Base-by-base conservation (phyloP, 2,113 vertebrate genomes). In the Sinosuthora webbiana region DNA sequence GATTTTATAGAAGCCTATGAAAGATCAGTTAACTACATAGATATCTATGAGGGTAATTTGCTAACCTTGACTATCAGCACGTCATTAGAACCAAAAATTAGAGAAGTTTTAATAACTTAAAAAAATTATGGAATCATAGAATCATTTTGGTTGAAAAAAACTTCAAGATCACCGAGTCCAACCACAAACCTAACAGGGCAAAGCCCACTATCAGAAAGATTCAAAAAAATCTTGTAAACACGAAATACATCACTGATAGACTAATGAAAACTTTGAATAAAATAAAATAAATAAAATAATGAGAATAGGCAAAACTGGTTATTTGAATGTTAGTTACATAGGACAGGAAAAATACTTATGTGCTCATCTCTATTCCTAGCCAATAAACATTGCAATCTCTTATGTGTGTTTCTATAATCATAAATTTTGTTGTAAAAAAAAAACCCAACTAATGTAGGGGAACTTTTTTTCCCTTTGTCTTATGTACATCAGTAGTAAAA, bases 161-260 rank as follows among this genome's bases (percentile, higher is more conserved):
- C 1, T 49, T 81, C 39, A 44, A 44, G 13, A 56, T 31, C 21
- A 31, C 23, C 0, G 0, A 50, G 20, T 65, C 35, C 7, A 65
- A 27, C 9, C 1, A 3, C 7, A 60, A 42, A 44, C 12, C 2
- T 49, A 27, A 60, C 4, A 31, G 27, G 39, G 9, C 1, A 28
- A 24, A 56, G 28, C 73, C 8, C 13, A 35, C 11, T 20, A 1
- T 33, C 80, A 68, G 33, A 60, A 71, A 6, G 13, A 27, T 44
- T 39, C 4, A 11, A 49, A 86, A 85, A 57, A 59, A n/a, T 6
- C 9, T 45, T 73, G 33, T 24, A 86, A 79, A 64, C 0, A 2
- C 15, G 6, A 63, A 71, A 73, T 45, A 28, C 2, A 52, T 7
- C 0, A 39, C 9, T 63, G 33, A 79, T 21, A 83, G 76, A 41